A percentile compares a stretch with the other conserved stretches of the same genome.
Evolutionary conservation across 2,113 vertebrate genomes (phyloP).

Genomic region (Callipepla squamata): DNA sequence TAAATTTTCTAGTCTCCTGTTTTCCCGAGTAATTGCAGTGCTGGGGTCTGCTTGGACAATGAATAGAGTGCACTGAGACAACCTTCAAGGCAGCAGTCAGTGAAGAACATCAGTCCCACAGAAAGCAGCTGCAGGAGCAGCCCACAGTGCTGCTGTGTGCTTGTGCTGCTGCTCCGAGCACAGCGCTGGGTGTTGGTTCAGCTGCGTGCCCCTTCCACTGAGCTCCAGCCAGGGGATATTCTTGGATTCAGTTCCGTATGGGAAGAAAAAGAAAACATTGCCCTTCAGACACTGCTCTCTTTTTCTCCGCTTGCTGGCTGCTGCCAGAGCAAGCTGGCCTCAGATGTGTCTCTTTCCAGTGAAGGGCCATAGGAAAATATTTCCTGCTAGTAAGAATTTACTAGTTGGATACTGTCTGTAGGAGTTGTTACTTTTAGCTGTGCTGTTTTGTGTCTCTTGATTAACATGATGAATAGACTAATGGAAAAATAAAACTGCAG

Average conservation of each 20-base stretch:
- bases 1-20: background rate
- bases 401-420: background rate
- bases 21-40: background rate
- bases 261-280: background rate
- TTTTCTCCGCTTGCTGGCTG: background rate
- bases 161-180: background rate
- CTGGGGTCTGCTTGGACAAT: background rate
- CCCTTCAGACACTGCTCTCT: conserved; percentile 20
- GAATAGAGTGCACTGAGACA: background rate
- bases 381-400: conserved; percentile 24
- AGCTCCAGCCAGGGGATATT: conserved; percentile 11
- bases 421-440: background rate
- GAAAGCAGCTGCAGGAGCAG: background rate
- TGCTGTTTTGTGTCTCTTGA: background rate
- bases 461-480: background rate
- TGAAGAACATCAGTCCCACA: background rate
- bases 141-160: background rate
- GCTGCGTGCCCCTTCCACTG: conserved; percentile 29
- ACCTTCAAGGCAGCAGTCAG: background rate
- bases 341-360: conserved; percentile 41
- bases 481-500: background rate
- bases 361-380: conserved; percentile 37
- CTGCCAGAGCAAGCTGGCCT: conserved; percentile 36
- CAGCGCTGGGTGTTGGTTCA: conserved; percentile 54
- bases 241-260: conserved; percentile 3